Percentiles rank a stretch among this genome's conserved stretches.
These are phyloP conservation scores for Helicolenus hilgendorfi DNA, from an alignment of 2,797 vertebrate genomes.

Conservation along the genomic window DNA sequence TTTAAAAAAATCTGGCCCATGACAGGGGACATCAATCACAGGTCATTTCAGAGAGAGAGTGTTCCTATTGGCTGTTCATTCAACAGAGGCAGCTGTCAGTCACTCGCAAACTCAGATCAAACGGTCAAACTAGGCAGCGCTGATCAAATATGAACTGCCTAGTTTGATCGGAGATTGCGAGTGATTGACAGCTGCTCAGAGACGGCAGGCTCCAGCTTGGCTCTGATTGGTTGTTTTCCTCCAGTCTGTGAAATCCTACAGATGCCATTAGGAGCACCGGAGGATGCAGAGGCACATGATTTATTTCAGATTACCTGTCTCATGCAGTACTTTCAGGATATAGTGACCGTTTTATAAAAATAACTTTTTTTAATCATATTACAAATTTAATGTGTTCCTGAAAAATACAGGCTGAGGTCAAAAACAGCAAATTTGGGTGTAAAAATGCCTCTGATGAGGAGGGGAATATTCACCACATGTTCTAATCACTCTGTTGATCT, in stretches of 20 bases:
- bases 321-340: background rate
- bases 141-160: too few relatives aligned
- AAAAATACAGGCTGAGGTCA: slow-evolving; percentile 36
- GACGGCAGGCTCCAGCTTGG: too few relatives aligned
- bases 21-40: too few relatives aligned
- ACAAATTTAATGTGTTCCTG: background rate
- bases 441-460: slow-evolving; percentile 37
- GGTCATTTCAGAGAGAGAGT: too few relatives aligned
- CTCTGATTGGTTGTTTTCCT: too few relatives aligned
- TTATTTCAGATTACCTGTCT: background rate
- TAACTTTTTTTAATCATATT: background rate
- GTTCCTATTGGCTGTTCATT: too few relatives aligned
- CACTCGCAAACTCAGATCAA: too few relatives aligned
- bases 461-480: slow-evolving; percentile 33
- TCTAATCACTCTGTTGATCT: slow-evolving; percentile 47
- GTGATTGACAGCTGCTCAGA: too few relatives aligned
- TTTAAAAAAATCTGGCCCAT: too few relatives aligned
- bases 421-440: slow-evolving; percentile 36
- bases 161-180: too few relatives aligned
- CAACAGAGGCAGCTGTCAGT: too few relatives aligned
- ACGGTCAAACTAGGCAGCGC: too few relatives aligned
- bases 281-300: background rate
- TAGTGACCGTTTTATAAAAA: background rate
- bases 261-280: background rate
- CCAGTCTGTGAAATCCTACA: background rate